phyloP scores from a whole-genome alignment of 2,888 invertebrate genomes.

The Drosophila incognita region DNA sequence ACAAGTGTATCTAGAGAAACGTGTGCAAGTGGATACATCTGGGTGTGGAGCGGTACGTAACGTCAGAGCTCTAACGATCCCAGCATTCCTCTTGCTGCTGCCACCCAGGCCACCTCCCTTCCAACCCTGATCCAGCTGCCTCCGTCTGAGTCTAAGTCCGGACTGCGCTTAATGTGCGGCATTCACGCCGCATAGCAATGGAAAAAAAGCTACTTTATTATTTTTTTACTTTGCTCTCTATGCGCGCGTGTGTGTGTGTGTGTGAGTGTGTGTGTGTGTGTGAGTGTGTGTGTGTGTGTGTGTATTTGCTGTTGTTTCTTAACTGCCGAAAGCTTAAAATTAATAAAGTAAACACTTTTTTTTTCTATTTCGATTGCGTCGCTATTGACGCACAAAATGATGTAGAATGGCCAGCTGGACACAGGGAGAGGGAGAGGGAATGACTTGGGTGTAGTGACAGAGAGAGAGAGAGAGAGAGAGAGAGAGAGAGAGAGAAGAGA shows the following conservation, averaged over 20 bases:
- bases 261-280: not conserved
- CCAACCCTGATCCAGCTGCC: slow-evolving; percentile 2
- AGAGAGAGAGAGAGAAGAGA: not conserved
- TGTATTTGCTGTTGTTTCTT: slow-evolving; percentile 52
- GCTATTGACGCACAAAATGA: slow-evolving; percentile 58
- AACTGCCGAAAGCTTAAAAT: slow-evolving; percentile 78
- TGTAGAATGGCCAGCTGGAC: slow-evolving; percentile 24
- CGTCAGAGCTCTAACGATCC: slow-evolving; percentile 10
- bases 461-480: not conserved
- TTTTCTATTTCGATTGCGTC: slow-evolving; percentile 40
- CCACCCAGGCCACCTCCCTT: not conserved
- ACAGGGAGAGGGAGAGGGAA: not conserved
- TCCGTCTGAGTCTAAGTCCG: slow-evolving; percentile 3
- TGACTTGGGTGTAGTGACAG: not conserved
- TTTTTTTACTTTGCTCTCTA: slow-evolving; percentile 6
- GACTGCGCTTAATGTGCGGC: slow-evolving; percentile 63
- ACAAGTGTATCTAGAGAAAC: slow-evolving; percentile 17
- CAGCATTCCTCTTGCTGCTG: slow-evolving; percentile 1
- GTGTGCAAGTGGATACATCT: slow-evolving; percentile 9
- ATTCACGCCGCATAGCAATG: slow-evolving; percentile 68
- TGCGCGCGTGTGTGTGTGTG: not conserved
- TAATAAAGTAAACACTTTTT: slow-evolving; percentile 73
- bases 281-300: slow-evolving; percentile 19
- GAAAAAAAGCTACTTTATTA: slow-evolving; percentile 24
- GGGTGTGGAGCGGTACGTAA: slow-evolving; percentile 31